Percentiles rank a stretch among this genome's conserved stretches.
Conservation (phyloP, 2,113 vertebrate genomes). For the Sylvietta virens region DNA sequence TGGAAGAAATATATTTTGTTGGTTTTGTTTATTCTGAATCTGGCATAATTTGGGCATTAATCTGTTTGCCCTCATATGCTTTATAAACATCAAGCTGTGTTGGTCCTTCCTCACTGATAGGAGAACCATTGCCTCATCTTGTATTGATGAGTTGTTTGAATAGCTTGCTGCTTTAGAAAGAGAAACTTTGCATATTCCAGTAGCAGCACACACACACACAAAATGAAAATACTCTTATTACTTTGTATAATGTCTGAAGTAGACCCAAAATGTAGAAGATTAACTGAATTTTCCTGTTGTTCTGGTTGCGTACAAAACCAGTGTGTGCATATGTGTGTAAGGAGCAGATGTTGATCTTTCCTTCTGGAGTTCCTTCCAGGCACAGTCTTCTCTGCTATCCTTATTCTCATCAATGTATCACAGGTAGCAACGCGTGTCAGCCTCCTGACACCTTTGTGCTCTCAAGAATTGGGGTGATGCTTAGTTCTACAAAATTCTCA, state of each 20-base stretch:
- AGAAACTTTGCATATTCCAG: neutral
- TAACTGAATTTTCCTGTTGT: neutral
- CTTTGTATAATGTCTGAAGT: neutral
- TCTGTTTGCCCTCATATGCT: rapidly evolving
- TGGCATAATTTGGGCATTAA: neutral
- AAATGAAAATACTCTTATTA: neutral
- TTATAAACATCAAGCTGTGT: neutral
- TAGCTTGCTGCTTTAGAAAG: neutral
- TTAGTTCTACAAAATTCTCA: neutral
- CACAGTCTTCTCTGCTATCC: neutral
- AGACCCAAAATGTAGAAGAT: neutral
- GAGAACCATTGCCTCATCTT: neutral
- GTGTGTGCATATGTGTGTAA: rapidly evolving
- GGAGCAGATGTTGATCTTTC: neutral
- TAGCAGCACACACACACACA: neutral
- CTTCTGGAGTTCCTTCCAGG: neutral
- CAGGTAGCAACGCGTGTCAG: neutral
- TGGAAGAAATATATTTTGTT: neutral
- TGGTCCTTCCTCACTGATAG: neutral
- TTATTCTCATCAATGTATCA: neutral
- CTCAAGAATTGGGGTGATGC: rapidly evolving
- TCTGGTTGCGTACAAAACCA: neutral
- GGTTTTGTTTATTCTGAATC: neutral
- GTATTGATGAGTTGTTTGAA: neutral
- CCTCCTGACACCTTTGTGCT: neutral